Evolutionary conservation across 2,113 vertebrate genomes (phyloP).

Genomic region (Tenrec ecaudatus): DNA sequence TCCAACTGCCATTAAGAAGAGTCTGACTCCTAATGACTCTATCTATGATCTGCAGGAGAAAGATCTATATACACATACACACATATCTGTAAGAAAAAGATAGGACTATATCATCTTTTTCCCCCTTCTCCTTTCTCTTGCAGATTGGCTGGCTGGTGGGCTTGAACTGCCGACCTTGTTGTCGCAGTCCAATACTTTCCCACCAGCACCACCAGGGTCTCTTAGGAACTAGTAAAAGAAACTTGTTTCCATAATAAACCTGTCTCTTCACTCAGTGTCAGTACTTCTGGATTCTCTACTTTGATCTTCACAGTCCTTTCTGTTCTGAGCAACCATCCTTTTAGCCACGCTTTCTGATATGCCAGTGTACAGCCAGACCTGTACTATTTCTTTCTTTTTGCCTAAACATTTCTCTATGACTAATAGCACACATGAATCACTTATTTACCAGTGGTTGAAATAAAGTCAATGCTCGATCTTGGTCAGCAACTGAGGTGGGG

Average conservation of each 20-base stretch:
- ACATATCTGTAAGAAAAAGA: too few relatives aligned
- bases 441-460: background rate
- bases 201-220: too few relatives aligned
- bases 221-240: constrained; percentile 3
- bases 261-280: background rate
- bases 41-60: too few relatives aligned
- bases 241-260: background rate
- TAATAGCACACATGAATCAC: background rate
- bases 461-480: background rate
- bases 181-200: too few relatives aligned
- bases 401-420: background rate
- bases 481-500: background rate
- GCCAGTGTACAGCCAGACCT: background rate
- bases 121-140: too few relatives aligned
- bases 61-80: too few relatives aligned
- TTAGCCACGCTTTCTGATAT: background rate
- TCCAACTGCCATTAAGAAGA: too few relatives aligned
- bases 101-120: too few relatives aligned
- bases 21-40: too few relatives aligned
- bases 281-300: background rate
- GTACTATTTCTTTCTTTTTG: constrained; percentile 27
- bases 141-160: too few relatives aligned
- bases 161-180: too few relatives aligned
- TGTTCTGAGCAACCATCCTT: background rate
- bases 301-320: constrained; percentile 27